Base-by-base conservation (phyloP, 2,888 invertebrate species). In the Hanleya hanleyi region DNA sequence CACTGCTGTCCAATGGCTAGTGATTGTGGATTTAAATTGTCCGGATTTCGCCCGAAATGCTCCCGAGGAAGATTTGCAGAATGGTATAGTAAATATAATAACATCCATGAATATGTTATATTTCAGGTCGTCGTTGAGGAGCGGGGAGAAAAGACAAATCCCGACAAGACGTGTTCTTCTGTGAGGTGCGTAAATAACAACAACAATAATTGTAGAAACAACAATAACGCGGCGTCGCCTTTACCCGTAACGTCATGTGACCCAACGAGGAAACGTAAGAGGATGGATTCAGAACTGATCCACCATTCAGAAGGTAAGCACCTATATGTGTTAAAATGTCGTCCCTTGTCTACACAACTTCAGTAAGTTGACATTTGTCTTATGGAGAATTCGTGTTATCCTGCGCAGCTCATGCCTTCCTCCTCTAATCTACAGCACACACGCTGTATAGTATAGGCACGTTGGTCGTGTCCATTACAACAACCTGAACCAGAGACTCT, bases 281-380 rank as follows among this genome's bases (percentile, higher is more conserved):
- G 69, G 62, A 69, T 62, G 32, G 77, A 73, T 32, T 51, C 77
- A 37, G 77, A 77, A 67, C 67, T 77, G 38, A 77, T 77, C 47
- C 77, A 77, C 67, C 75, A 77, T 69, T 75, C 77, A 41, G 77
- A 77, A 75, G 77, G 77, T 77, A 29, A 22, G 77, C n/a, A n/a
- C n/a, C n/a, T n/a, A n/a, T n/a, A n/a, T n/a, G n/a, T n/a, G n/a
- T n/a, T n/a, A n/a, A n/a, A n/a, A n/a, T n/a, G n/a, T n/a, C n/a
- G n/a, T n/a, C n/a, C n/a, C n/a, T n/a, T n/a, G n/a, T n/a, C n/a
- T n/a, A n/a, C n/a, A n/a, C n/a, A n/a, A n/a, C n/a, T n/a, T n/a
- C n/a, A n/a, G n/a, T n/a, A n/a, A n/a, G n/a, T n/a, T n/a, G n/a
- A n/a, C n/a, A n/a, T n/a, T n/a, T n/a, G n/a, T n/a, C n/a, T n/a